Conservation (phyloP, 2,113 vertebrate species). For the Xenopus laevis region DNA sequence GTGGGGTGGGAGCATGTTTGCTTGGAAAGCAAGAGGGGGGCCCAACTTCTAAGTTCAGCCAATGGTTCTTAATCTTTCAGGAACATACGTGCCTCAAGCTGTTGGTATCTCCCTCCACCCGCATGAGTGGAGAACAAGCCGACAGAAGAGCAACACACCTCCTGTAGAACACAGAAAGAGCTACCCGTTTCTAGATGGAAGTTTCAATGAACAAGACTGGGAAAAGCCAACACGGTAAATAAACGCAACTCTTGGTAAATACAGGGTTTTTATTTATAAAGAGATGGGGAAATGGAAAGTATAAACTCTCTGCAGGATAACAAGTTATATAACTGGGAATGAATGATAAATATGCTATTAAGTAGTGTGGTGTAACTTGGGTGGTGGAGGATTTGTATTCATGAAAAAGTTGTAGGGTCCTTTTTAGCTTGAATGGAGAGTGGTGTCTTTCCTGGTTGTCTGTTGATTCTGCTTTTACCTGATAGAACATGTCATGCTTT, state of each 20-base stretch:
- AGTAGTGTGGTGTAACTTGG: no score
- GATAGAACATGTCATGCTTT: no score
- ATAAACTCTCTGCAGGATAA: neutral
- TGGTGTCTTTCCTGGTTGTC: no score
- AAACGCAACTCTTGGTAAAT: neutral
- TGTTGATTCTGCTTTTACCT: no score
- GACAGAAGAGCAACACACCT: slow-evolving; percentile 72
- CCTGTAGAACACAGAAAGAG: slow-evolving; percentile 70
- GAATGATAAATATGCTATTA: no score
- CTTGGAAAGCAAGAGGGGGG: no score
- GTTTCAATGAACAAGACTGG: slow-evolving; percentile 85
- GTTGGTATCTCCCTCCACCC: slow-evolving; percentile 67
- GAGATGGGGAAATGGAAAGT: slow-evolving; percentile 2
- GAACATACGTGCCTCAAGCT: slow-evolving; percentile 71
- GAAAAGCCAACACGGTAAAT: slow-evolving; percentile 81
- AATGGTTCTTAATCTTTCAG: slow-evolving; percentile 54
- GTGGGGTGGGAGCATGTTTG: no score
- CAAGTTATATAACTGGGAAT: neutral
- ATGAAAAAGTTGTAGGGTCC: no score
- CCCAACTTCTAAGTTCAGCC: no score
- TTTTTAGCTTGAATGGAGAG: no score
- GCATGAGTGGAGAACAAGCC: slow-evolving; percentile 76
- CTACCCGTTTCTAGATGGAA: slow-evolving; percentile 71
- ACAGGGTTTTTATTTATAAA: neutral
- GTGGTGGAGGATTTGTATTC: no score